These are phyloP conservation scores for Fulmarus glacialis DNA, from an alignment of 2,113 vertebrate genomes.

Conservation along the genomic window DNA sequence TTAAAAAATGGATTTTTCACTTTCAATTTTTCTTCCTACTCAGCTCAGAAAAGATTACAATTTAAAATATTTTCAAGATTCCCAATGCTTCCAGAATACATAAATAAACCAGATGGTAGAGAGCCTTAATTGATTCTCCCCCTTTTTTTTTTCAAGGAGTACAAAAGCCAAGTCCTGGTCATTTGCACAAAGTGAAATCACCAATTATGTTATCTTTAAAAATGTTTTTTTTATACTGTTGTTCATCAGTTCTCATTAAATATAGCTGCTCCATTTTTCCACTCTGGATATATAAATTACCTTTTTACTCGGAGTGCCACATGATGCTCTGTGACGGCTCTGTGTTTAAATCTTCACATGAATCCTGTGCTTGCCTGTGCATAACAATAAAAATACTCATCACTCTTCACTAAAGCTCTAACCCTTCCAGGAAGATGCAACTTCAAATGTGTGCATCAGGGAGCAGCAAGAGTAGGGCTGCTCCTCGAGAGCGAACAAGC, in stretches of 20 bases:
- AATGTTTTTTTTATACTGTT: not conserved
- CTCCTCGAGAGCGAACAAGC: accelerated
- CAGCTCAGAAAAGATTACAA: not conserved
- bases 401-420: not conserved
- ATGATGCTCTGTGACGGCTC: not conserved
- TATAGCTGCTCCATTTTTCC: not conserved
- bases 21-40: not conserved
- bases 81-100: not conserved
- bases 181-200: not conserved
- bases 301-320: not conserved
- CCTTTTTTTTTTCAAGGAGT: accelerated
- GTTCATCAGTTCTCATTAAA: not conserved
- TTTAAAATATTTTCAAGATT: not conserved
- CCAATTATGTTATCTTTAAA: not conserved
- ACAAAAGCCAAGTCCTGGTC: not conserved
- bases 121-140: not conserved
- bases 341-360: not conserved
- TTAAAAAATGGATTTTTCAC: not conserved
- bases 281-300: not conserved
- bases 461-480: not conserved
- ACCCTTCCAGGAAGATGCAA: not conserved
- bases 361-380: not conserved
- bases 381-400: not conserved
- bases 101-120: not conserved
- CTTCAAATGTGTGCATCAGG: not conserved